Conservation (phyloP, 2,113 vertebrate genomes). For the Prionailurus viverrinus region DNA sequence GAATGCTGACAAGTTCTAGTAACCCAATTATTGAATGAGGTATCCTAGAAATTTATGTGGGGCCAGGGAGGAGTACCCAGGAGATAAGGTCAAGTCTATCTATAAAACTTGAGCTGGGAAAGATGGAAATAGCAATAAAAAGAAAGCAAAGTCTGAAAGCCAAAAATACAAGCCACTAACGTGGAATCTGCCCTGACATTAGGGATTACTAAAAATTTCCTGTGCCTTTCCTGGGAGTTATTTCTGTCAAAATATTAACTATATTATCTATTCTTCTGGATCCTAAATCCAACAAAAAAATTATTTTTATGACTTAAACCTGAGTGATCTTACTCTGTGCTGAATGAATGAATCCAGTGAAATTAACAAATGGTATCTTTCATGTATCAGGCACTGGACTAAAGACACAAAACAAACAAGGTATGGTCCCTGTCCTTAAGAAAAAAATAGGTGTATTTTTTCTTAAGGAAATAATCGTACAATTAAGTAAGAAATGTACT, state of each 20-base stretch:
- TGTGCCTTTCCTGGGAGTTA: background rate
- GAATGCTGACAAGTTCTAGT: background rate
- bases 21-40: background rate
- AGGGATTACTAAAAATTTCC: conserved; percentile 31
- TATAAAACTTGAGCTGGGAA: conserved; percentile 7
- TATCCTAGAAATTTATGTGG: background rate
- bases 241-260: conserved; percentile 61
- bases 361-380: background rate
- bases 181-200: background rate
- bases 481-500: background rate
- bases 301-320: conserved; percentile 45
- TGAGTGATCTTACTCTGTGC: background rate
- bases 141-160: background rate
- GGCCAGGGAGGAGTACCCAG: background rate
- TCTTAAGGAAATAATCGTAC: background rate
- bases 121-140: background rate
- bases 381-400: background rate
- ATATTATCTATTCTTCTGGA: conserved; percentile 35
- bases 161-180: background rate
- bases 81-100: background rate
- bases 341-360: conserved; percentile 19
- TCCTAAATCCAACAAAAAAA: conserved; percentile 31
- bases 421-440: background rate
- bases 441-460: background rate
- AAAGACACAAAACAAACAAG: conserved; percentile 34